phyloP scores from a whole-genome alignment of 2,888 invertebrate genomes.

The Polietes domitor region DNA sequence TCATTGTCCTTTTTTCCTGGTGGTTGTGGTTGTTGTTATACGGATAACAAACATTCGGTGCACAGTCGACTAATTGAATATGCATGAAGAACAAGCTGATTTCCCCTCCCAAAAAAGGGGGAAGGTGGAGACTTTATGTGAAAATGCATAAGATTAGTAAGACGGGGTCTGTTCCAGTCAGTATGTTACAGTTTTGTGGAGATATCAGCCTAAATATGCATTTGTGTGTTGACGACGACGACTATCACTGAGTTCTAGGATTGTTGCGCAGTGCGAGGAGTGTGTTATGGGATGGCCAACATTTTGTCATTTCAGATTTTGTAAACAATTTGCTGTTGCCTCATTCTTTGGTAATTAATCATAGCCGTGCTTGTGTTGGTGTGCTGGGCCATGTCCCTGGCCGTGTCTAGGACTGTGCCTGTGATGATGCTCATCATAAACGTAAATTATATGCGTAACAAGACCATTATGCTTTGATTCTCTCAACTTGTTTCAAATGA shows the following conservation, averaged over 20 bases:
- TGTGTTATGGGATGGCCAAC: neutral
- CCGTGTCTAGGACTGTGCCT: neutral
- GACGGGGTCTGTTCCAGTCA: neutral
- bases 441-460: conserved; percentile 31
- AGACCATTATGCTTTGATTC: conserved; percentile 36
- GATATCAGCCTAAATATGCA: neutral
- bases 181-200: neutral
- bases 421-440: conserved; percentile 17
- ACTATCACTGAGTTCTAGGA: conserved; percentile 4
- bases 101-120: neutral
- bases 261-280: neutral
- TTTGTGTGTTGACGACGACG: conserved; percentile 11
- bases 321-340: conserved; percentile 35
- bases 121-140: neutral
- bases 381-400: neutral
- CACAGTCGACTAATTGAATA: conserved; percentile 27
- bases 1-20: neutral
- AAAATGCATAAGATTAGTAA: conserved; percentile 6
- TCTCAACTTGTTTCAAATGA: conserved; percentile 14
- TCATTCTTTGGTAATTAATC: conserved; percentile 38
- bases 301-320: conserved; percentile 18
- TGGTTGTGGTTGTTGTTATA: neutral
- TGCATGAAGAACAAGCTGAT: conserved; percentile 16
- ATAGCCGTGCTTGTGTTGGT: neutral
- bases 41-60: neutral